phyloP scores from a whole-genome alignment of 2,888 invertebrate species.

The Calliscelio sp. region DNA sequence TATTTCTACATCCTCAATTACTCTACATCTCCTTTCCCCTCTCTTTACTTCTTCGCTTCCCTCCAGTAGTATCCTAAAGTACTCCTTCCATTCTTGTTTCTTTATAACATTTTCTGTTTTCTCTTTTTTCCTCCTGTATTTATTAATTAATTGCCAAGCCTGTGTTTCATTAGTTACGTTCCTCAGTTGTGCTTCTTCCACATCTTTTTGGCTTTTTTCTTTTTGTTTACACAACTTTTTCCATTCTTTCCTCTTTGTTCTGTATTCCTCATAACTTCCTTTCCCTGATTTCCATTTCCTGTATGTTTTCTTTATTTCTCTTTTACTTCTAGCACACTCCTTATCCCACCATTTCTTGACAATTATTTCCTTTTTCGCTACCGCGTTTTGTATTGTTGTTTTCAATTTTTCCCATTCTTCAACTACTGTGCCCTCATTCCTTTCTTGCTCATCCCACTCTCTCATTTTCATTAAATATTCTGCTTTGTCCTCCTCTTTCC shows the following conservation, averaged over 20 bases:
- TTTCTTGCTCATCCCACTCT: too few species aligned
- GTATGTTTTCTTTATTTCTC: background rate
- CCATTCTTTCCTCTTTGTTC: background rate
- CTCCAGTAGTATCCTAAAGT: too few species aligned
- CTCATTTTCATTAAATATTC: too few species aligned
- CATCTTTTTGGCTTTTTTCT: background rate
- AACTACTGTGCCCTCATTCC: too few species aligned
- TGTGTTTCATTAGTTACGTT: background rate
- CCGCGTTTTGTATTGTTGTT: too few species aligned
- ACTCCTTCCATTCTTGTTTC: slow-evolving; percentile 1
- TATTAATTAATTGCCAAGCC: background rate
- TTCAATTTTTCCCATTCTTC: too few species aligned
- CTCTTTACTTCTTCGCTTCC: too few species aligned
- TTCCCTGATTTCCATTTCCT: background rate
- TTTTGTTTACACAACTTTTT: slow-evolving; percentile 3
- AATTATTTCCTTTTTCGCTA: too few species aligned
- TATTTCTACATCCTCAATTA: too few species aligned
- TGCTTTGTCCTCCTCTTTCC: too few species aligned
- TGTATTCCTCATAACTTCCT: background rate
- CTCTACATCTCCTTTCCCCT: too few species aligned
- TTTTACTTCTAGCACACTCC: background rate
- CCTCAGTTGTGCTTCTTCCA: slow-evolving; percentile 6
- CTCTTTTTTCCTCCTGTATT: background rate
- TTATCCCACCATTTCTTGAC: slow-evolving; percentile 1
- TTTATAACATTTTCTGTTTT: background rate